Percentiles rank a stretch among this genome's conserved stretches.
phyloP scores from a whole-genome alignment of 2,888 invertebrate genomes.

The Aleiodes leptofemur region DNA sequence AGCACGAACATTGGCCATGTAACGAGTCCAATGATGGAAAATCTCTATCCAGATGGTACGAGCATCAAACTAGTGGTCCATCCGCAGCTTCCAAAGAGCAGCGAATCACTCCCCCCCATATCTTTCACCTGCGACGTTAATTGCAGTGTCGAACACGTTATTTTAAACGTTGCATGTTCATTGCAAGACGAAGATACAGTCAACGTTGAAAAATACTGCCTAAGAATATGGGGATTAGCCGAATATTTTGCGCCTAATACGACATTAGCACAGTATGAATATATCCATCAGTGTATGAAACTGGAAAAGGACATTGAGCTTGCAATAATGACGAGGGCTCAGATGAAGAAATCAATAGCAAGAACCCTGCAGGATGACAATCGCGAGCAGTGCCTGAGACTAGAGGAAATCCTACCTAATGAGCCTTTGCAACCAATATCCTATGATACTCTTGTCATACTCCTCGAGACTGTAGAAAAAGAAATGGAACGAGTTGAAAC shows the following conservation, averaged over 20 bases:
- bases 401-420: conserved; percentile 88
- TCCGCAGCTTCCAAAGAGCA: conserved; percentile 78
- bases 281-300: conserved; percentile 95
- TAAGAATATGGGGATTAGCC: conserved; percentile 90
- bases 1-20: conserved; percentile 92
- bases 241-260: conserved; percentile 93
- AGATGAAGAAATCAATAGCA: conserved; percentile 83
- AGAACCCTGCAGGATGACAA: conserved; percentile 90
- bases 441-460: conserved; percentile 89
- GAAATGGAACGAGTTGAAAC: conserved; percentile 87
- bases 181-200: conserved; percentile 85
- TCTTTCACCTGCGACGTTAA: conserved; percentile 95
- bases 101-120: conserved; percentile 82
- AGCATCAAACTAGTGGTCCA: conserved; percentile 93
- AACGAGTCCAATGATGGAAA: conserved; percentile 90
- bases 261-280: conserved; percentile 91
- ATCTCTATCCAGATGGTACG: conserved; percentile 85
- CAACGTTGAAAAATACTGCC: conserved; percentile 79
- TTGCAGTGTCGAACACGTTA: conserved; percentile 90
- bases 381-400: conserved; percentile 83
- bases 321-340: conserved; percentile 77
- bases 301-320: conserved; percentile 91
- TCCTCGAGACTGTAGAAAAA: conserved; percentile 89
- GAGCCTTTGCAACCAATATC: conserved; percentile 85
- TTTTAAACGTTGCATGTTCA: conserved; percentile 88